Percentiles rank a stretch among this genome's conserved stretches.
phyloP scores from a whole-genome alignment of 2,797 vertebrate species.

The Spizella passerina region DNA sequence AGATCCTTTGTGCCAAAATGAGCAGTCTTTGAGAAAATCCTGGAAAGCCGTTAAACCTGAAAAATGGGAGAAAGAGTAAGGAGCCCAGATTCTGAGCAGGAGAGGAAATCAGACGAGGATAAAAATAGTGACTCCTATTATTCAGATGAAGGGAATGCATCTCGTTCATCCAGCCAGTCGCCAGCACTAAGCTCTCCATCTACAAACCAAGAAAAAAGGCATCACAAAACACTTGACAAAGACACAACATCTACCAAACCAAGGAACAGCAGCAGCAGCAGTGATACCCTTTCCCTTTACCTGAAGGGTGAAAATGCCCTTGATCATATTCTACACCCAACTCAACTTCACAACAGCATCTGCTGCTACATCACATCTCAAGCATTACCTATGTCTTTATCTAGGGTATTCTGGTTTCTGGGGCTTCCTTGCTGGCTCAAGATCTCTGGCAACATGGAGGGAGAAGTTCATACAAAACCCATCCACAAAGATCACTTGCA shows the following conservation, averaged over 20 bases:
- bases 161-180: too few relatives aligned
- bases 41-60: conserved; percentile 49
- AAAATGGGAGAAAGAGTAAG: conserved; percentile 77
- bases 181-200: too few relatives aligned
- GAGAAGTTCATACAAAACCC: neutral
- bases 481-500: neutral
- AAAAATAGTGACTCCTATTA: conserved; percentile 81
- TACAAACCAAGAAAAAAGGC: too few relatives aligned
- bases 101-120: conserved; percentile 79
- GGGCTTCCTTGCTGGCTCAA: neutral
- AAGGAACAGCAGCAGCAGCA: neutral
- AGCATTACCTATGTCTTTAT: neutral
- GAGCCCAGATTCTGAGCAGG: conserved; percentile 78
- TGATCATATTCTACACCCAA: neutral
- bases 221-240: neutral
- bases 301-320: neutral
- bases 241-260: neutral
- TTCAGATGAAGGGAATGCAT: conserved; percentile 86
- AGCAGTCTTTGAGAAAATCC: conserved; percentile 59
- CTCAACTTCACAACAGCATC: neutral
- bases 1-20: conserved; percentile 63
- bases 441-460: neutral
- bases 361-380: neutral
- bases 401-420: neutral
- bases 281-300: neutral